These are phyloP conservation scores for Colinus virginianus DNA, from an alignment of 2,113 vertebrate genomes.

Conservation along the genomic window DNA sequence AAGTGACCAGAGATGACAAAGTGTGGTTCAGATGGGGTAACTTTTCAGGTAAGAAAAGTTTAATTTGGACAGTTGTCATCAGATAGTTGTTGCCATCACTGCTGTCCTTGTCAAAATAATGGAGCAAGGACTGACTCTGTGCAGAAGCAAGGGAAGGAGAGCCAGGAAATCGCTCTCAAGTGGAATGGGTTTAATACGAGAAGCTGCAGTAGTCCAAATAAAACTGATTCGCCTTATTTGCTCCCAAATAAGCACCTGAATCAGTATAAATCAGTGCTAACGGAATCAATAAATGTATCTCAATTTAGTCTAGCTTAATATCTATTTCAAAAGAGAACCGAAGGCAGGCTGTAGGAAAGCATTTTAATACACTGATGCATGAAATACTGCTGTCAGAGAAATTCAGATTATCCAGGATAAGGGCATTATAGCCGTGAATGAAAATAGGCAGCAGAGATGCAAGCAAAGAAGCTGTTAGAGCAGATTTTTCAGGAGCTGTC, in stretches of 20 bases:
- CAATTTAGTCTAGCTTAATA: neutral
- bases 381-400: slow-evolving; percentile 12
- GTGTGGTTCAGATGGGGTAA: neutral
- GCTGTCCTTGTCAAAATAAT: neutral
- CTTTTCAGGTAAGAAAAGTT: neutral
- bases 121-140: neutral
- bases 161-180: neutral
- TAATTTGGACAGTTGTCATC: neutral
- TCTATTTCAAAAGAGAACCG: neutral
- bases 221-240: neutral
- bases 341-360: neutral
- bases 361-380: neutral
- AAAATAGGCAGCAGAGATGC: neutral
- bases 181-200: neutral
- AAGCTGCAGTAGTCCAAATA: neutral
- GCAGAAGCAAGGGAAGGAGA: neutral
- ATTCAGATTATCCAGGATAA: neutral
- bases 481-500: neutral
- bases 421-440: neutral
- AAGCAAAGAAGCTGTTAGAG: neutral
- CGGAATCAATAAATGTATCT: neutral
- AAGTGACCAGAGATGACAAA: neutral
- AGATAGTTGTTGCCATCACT: neutral
- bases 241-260: neutral
- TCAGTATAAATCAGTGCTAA: slow-evolving; percentile 9